These are phyloP conservation scores for Trichosurus vulpecula DNA, from an alignment of 2,797 vertebrate species.

Conservation along the genomic window DNA sequence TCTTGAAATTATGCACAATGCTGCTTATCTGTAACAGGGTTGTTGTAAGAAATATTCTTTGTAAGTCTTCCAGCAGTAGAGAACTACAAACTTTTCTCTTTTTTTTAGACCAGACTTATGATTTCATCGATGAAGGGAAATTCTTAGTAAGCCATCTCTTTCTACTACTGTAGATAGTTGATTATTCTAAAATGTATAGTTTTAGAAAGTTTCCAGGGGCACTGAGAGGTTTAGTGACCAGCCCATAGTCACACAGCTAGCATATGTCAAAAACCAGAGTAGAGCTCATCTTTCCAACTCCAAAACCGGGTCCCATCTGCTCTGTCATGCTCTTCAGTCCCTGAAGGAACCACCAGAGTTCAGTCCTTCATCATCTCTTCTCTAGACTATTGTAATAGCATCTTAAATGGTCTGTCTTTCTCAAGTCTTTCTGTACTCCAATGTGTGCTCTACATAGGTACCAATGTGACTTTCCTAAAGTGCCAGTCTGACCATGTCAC, in stretches of 20 bases:
- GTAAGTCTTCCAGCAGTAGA: not conserved
- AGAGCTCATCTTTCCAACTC: not conserved
- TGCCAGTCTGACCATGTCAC: not conserved
- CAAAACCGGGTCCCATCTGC: not conserved
- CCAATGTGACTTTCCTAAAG: not conserved
- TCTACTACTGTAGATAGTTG: too few relatives aligned
- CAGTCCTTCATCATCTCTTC: not conserved
- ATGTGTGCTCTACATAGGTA: not conserved
- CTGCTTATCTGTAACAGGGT: not conserved
- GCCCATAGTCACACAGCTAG: not conserved
- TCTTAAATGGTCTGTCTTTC: not conserved
- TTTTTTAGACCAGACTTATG: too few relatives aligned
- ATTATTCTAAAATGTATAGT: not conserved
- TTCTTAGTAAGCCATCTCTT: too few relatives aligned
- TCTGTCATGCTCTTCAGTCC: not conserved
- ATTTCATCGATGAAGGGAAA: too few relatives aligned
- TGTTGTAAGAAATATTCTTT: not conserved
- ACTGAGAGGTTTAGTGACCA: not conserved
- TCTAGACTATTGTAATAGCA: not conserved
- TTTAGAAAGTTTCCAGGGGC: not conserved
- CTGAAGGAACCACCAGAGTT: not conserved
- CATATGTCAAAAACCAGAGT: not conserved
- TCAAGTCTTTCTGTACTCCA: not conserved
- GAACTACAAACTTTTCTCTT: not conserved
- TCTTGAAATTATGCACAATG: not conserved